Base-by-base conservation (phyloP, 64 coral and sea anemone species). In the Pachyseris speciosa region DNA sequence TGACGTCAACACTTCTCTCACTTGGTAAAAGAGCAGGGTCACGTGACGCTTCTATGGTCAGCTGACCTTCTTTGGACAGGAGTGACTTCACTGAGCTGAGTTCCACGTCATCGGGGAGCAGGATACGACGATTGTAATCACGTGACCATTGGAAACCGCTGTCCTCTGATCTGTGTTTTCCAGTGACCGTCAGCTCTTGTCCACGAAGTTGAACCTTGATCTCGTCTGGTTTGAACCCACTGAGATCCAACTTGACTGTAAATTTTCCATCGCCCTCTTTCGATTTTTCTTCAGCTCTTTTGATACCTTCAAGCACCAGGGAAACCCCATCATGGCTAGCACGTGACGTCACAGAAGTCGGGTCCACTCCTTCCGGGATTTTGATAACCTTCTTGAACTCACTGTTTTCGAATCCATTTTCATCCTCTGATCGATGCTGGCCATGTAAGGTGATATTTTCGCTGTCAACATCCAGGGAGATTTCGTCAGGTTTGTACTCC, bases 101-200 rank as follows among this genome's bases (percentile, higher is more conserved):
- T 42, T 88, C 92, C 29, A 91, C 90, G 59, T 95, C 96, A 77
- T 86, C 69, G 11, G 96, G 96, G 9, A 98, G 84, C 22, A 87
- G 64, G 64, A 98, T 95, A 10, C 91, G 89, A n/a, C 93, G 92
- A 11, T 79, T 94, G 44, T 92, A 95, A 9, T 90, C 77, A 31
- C 86, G 78, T 65, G 96, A 88, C 27, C 64, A 34, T 10, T 75
- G 43, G 15, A 65, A 74, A 36, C 88, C 88, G 7, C 80, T 63
- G 10, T 91, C 84, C 51, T 92, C 94, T 2, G 85, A 72, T 31
- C 75, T 78, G 17, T 84, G 89, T 47, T 91, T 92, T 27, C 83
- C 96, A 50, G 13, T 84, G 48, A 98, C 58, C 29, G 80, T 88
- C 8, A 98, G 48, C 84, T 98, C 96, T 63, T 92, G 81, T 36